phyloP scores from a whole-genome alignment of 2,888 invertebrate genomes.

The Nomada ferruginata region DNA sequence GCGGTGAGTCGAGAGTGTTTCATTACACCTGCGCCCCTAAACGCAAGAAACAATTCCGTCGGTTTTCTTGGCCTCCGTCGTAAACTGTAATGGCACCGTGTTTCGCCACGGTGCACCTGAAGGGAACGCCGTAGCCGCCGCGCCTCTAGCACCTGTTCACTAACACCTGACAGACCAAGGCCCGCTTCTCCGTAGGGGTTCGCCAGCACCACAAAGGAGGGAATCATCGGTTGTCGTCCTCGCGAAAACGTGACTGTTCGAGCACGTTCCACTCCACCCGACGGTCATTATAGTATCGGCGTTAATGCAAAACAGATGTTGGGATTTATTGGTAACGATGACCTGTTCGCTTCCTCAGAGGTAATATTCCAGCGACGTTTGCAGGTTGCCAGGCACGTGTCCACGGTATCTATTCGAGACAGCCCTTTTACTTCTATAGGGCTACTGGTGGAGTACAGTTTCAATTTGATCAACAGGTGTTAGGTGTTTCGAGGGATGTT shows the following conservation, averaged over 20 bases:
- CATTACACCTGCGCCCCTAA: conserved; percentile 43
- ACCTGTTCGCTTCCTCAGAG: neutral
- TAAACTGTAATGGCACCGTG: conserved; percentile 58
- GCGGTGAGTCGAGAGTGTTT: neutral
- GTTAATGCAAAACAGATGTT: conserved; percentile 47
- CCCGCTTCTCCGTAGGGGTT: conserved; percentile 63
- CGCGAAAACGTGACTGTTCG: conserved; percentile 2
- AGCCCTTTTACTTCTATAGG: neutral
- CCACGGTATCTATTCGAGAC: neutral
- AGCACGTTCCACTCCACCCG: neutral
- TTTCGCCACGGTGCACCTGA: conserved; percentile 64
- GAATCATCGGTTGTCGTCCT: conserved; percentile 40
- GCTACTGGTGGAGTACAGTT: neutral
- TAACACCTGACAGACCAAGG: conserved; percentile 67
- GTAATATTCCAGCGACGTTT: neutral
- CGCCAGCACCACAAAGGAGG: conserved; percentile 19
- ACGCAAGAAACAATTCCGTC: conserved; percentile 44
- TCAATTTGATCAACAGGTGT: neutral
- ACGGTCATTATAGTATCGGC: neutral
- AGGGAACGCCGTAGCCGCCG: conserved; percentile 42
- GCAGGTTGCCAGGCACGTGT: neutral
- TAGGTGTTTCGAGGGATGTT: too few relatives aligned
- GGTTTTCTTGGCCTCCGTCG: conserved; percentile 49
- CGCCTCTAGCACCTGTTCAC: conserved; percentile 69
- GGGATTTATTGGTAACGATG: conserved; percentile 13